Evolutionary conservation across 2,797 vertebrate species (phyloP).

Genomic region (Pteropus rufus): DNA sequence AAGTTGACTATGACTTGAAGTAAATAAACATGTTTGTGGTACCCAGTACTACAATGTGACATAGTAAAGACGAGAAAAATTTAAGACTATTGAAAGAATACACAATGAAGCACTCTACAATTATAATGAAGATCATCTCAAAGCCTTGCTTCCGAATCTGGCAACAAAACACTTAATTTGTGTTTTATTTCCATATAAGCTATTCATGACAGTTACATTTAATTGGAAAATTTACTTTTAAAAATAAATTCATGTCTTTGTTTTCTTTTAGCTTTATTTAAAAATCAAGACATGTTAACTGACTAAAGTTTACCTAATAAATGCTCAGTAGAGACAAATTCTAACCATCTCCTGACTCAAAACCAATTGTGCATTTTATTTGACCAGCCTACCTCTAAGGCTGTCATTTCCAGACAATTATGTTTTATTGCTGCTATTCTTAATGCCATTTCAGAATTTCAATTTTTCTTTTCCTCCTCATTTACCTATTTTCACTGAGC

Average conservation of each 20-base stretch:
- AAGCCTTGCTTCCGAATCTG: slow-evolving; percentile 3
- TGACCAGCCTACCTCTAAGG: neutral
- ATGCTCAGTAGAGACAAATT: neutral
- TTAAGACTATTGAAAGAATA: neutral
- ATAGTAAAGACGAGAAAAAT: neutral
- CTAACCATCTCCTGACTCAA: neutral
- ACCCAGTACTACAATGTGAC: neutral
- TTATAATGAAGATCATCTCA: neutral
- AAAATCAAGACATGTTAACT: neutral
- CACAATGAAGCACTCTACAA: neutral
- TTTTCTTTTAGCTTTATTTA: neutral
- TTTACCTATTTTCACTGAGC: neutral
- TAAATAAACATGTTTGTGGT: neutral
- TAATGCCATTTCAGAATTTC: neutral
- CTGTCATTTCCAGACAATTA: neutral
- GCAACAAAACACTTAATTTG: neutral
- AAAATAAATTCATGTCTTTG: neutral
- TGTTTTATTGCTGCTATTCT: slow-evolving; percentile 19
- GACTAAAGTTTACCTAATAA: neutral
- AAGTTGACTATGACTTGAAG: neutral
- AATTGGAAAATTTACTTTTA: neutral
- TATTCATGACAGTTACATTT: neutral
- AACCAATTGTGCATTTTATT: neutral
- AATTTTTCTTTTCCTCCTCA: neutral
- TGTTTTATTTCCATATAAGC: slow-evolving; percentile 20